Conservation (phyloP, 2,888 invertebrate genomes). For the Drosophila neutralis region DNA sequence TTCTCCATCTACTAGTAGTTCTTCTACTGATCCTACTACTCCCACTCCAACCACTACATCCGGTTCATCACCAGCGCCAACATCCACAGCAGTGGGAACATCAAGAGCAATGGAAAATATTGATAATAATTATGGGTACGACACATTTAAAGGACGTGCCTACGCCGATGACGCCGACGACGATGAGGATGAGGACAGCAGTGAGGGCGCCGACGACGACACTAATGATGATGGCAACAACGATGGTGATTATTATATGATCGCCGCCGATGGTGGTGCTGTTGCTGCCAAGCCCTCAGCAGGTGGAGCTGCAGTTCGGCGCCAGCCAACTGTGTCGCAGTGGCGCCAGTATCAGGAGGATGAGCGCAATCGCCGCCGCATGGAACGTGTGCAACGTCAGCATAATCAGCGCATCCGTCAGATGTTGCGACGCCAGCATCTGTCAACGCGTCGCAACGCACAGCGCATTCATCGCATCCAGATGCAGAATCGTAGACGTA, state of each 20-base stretch:
- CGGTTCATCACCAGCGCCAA: neutral
- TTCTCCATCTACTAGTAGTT: rapidly evolving
- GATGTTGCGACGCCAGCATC: conserved; percentile 60
- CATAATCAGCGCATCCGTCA: conserved; percentile 57
- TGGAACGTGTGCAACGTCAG: conserved; percentile 61
- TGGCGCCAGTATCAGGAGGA: conserved; percentile 66
- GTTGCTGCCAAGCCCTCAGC: conserved; percentile 30
- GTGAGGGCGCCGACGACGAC: neutral
- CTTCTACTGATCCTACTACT: rapidly evolving
- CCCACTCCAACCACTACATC: neutral
- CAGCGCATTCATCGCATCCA: conserved; percentile 48
- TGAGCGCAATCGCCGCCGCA: conserved; percentile 65
- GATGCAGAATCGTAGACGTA: conserved; percentile 47
- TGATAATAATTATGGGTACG: neutral
- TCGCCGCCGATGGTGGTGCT: conserved; percentile 20
- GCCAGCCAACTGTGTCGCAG: conserved; percentile 53
- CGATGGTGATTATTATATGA: conserved; percentile 36
- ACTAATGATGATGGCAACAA: conserved; percentile 28
- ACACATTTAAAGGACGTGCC: conserved; percentile 10
- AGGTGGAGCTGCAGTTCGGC: conserved; percentile 6
- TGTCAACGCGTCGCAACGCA: conserved; percentile 48
- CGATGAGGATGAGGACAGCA: conserved; percentile 39
- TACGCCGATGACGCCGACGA: conserved; percentile 42
- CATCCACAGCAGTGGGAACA: rapidly evolving
- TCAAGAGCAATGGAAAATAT: conserved; percentile 11